Evolutionary conservation across 2,888 invertebrate species (phyloP).

Genomic region (Palloptera scutellata): DNA sequence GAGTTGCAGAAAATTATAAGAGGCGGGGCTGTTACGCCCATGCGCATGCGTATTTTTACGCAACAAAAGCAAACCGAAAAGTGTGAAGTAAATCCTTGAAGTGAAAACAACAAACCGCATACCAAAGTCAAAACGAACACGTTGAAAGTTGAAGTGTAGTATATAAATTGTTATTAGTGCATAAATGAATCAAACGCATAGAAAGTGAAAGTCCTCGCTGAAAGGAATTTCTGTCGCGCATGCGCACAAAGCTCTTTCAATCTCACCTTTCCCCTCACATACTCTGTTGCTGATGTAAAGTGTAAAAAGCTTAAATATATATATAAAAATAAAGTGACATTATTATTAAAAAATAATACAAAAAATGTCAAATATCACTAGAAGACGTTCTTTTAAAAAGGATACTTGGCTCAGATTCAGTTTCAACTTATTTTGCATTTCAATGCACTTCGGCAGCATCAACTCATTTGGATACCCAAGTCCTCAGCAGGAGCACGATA

Average conservation of each 20-base stretch:
- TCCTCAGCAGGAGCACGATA: constrained; percentile 76
- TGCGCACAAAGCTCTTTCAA: not conserved
- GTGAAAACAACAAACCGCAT: no score
- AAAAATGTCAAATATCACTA: constrained; percentile 36
- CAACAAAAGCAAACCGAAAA: not conserved
- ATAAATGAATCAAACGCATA: no score
- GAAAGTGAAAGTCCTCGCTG: constrained; percentile 55
- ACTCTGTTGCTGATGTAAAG: constrained; percentile 1
- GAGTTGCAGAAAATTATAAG: no score
- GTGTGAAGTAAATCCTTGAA: no score
- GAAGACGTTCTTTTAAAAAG: constrained; percentile 46
- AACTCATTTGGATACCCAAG: constrained; percentile 52
- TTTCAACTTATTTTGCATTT: not conserved
- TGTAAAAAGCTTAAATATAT: constrained; percentile 2
- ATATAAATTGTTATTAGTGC: no score
- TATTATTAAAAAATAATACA: not conserved
- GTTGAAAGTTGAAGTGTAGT: not conserved
- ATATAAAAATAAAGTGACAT: no score
- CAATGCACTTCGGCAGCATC: constrained; percentile 27
- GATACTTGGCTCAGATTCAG: constrained; percentile 50
- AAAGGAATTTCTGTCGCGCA: constrained; percentile 13
- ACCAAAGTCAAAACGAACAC: no score
- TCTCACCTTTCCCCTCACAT: not conserved
- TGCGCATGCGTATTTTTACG: no score
- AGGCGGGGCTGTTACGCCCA: no score